Evolutionary conservation across 2,797 vertebrate species (phyloP).

Genomic region (Myotis planiceps): DNA sequence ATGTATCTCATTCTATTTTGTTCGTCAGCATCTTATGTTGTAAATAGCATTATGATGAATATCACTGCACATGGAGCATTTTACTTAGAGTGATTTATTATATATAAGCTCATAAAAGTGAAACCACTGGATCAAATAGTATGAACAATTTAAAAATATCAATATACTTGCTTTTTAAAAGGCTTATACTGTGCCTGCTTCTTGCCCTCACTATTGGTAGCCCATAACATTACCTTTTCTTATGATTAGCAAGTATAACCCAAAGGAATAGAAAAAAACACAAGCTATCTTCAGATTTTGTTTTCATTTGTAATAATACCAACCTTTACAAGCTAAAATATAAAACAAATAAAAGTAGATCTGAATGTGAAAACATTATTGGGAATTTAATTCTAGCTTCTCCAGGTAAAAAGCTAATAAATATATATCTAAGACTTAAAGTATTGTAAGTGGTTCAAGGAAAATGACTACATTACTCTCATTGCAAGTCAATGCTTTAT

Average conservation of each 20-base stretch:
- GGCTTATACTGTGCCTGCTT: background rate
- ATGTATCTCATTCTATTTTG: background rate
- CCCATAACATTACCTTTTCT: background rate
- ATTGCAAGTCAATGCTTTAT: background rate
- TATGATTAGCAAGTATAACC: background rate
- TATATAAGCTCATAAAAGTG: background rate
- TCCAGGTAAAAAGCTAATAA: background rate
- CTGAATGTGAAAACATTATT: background rate
- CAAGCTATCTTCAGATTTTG: background rate
- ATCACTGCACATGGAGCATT: background rate
- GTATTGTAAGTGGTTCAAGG: background rate
- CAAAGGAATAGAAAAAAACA: background rate
- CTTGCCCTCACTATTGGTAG: background rate
- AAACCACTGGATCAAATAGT: background rate
- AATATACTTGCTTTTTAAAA: background rate
- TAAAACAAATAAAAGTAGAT: background rate
- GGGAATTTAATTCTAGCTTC: background rate
- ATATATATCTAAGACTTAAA: background rate
- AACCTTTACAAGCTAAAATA: background rate
- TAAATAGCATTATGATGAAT: background rate
- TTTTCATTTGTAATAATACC: background rate
- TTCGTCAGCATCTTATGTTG: background rate
- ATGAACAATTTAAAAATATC: background rate
- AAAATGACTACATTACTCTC: background rate
- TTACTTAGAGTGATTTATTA: background rate